Evolutionary conservation across 2,797 vertebrate genomes (phyloP), one percentile per base, ranked within the genome.

Genomic region (Amniataba percoides): DNA sequence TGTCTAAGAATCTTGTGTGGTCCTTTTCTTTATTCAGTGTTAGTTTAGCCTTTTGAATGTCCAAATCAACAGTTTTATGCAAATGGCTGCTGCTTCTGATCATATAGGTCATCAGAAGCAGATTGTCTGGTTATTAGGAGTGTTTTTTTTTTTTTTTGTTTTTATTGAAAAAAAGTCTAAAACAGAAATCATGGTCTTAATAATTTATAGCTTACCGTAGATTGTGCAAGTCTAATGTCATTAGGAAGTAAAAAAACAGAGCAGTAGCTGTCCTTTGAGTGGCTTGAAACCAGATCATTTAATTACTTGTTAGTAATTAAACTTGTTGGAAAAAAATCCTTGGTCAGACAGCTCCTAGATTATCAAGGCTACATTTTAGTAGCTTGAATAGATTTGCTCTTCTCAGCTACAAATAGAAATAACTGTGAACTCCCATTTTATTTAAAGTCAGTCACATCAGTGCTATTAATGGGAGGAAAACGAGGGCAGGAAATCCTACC

Each of bases 281-380:
- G 89, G 84, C 87, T 90, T 90, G 86, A 84, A 87, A 77, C 66
- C 69, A 80, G 77, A 83, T 78, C 3, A 68, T 73, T 73, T 58
- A 36, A 78, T 81, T 45, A 62, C 43, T 76, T 77, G 27, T 61
- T 64, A 74, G 67, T 68, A 34, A 73, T 49, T 49, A 49, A 49
- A 48, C 46, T n/a, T 48, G 46, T 82, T 79, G 21, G 75, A 89
- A 86, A 45, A 36, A 92, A 95, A 91, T 96, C 96, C 96, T 95
- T 93, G 96, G 97, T 98, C 97, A 97, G 98, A 99, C 97, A 97
- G 96, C 97, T 96, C 70, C 86, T 95, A 96, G 95, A 85, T 85
- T 90, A 61, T 78, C 43, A 83, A 77, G 70, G 58, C 65, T 83
- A 40, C 66, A 23, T 79, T 45, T 77, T 13, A 48, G 63, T 80